Evolutionary conservation across 2,888 invertebrate species (phyloP), one percentile per base, ranked within the genome.

Genomic region (Apocheima hispidaria): DNA sequence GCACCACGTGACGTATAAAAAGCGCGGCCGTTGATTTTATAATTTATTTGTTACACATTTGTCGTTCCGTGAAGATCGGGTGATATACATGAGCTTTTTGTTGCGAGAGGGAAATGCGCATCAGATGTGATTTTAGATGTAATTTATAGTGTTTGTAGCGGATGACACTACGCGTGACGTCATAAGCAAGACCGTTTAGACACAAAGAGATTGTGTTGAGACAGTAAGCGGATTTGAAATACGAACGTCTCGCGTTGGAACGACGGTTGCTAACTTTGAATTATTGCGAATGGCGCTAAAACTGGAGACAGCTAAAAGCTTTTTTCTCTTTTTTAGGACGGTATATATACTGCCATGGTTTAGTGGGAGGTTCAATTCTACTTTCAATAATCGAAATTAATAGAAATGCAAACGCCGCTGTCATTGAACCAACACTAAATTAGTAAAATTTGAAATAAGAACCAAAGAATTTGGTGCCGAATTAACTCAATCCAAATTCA

Each of bases 11-110:
- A 82, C 69, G 82, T 86, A 89, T 90, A 92, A 92, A 92, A 92
- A 92, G 84, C 71, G 79, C 72, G 81, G 79, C 84, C 84, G 90
- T 91, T 92, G 92, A 91, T 92, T 92, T 91, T 85, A 91, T 92
- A 92, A 92, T 92, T 92, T 92, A 92, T 92, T 90, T 92, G 92
- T 92, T 87, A 91, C 91, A 91, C 90, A 92, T 92, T 92, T 91
- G 92, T 92, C 92, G 92, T 91, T 86, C 88, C 92, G 90, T 92
- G 92, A 92, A 92, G 92, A 92, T 91, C 86, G 82, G 80, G 84
- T 79, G 79, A 90, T 90, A 92, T 91, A 92, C 90, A 89, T 86
- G 86, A 82, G 87, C 88, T 90, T 91, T 92, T 91, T 91, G 89
- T 87, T 79, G 82, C 83, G 83, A 84, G 85, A 85, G 86, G 84